Evolutionary conservation across 2,797 vertebrate species (phyloP).

Genomic region (Microcaecilia unicolor): DNA sequence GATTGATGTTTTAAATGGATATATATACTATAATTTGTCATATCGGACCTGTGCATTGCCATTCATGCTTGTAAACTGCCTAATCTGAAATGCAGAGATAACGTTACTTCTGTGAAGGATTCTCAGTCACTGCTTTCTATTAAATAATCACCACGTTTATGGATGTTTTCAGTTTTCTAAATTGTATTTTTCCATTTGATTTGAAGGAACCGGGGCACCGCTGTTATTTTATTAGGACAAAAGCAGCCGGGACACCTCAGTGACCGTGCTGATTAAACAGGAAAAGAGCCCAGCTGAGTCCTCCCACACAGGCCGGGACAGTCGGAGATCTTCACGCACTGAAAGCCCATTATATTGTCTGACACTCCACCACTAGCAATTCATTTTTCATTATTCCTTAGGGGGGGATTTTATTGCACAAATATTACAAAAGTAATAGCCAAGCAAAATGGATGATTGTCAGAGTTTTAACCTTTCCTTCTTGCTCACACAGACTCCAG

Average conservation of each 20-base stretch:
- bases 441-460: no score
- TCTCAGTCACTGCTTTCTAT: conserved; percentile 18
- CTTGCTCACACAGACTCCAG: no score
- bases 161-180: conserved; percentile 12
- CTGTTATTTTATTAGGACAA: conserved; percentile 12
- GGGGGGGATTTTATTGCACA: no score
- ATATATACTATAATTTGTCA: not conserved
- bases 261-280: conserved; percentile 18
- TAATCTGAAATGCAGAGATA: conserved; percentile 2
- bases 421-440: no score
- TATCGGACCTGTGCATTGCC: not conserved
- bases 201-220: conserved; percentile 8
- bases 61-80: not conserved
- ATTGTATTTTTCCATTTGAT: conserved; percentile 16
- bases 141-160: conserved; percentile 20
- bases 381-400: no score
- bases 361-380: conserved; percentile 1
- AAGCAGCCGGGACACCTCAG: conserved; percentile 12
- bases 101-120: not conserved
- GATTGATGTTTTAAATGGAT: no score
- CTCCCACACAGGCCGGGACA: conserved; percentile 7
- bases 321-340: not conserved
- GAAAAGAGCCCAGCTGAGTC: conserved; percentile 5
- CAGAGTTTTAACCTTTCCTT: no score
- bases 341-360: conserved; percentile 3